These are phyloP conservation scores for Toxotes chatareus DNA, from an alignment of 2,113 vertebrate genomes.

Conservation along the genomic window DNA sequence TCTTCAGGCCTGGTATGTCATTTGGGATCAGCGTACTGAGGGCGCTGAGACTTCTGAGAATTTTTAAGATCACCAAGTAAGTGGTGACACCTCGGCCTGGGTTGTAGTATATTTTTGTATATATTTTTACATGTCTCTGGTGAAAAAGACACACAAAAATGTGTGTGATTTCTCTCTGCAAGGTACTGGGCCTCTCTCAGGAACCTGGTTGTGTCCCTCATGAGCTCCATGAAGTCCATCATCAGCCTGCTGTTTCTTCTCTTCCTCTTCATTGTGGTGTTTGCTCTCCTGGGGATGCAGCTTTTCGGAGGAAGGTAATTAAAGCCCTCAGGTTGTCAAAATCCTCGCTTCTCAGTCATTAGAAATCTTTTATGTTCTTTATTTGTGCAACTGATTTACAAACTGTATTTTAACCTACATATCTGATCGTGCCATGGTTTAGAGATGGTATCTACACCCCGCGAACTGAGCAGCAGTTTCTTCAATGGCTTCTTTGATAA, in stretches of 20 bases:
- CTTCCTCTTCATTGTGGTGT: constrained; percentile 87
- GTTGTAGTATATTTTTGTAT: not conserved
- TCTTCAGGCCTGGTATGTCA: constrained; percentile 96
- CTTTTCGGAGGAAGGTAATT: constrained; percentile 86
- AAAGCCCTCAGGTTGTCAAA: not conserved
- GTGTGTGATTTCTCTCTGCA: constrained; percentile 30
- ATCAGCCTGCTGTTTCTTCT: constrained; percentile 88
- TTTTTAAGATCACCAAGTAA: constrained; percentile 99
- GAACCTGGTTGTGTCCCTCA: constrained; percentile 87
- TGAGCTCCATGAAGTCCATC: constrained; percentile 90
- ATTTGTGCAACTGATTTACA: not conserved
- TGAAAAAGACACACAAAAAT: not conserved
- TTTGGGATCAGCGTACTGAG: constrained; percentile 98
- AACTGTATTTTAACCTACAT: not conserved
- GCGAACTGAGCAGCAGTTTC: constrained; percentile 35
- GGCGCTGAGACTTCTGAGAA: constrained; percentile 94
- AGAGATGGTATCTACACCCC: constrained; percentile 8
- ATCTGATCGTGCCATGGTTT: constrained; percentile 7
- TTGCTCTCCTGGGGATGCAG: constrained; percentile 87
- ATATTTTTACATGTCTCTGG: not conserved
- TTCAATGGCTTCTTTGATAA: constrained; percentile 52
- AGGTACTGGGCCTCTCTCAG: constrained; percentile 87
- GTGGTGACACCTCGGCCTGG: constrained; percentile 43
- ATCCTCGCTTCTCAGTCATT: not conserved
- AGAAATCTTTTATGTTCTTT: not conserved